phyloP scores from a whole-genome alignment of 35 echinoderm and acorn worm species.

The Holothuria glaberrima region DNA sequence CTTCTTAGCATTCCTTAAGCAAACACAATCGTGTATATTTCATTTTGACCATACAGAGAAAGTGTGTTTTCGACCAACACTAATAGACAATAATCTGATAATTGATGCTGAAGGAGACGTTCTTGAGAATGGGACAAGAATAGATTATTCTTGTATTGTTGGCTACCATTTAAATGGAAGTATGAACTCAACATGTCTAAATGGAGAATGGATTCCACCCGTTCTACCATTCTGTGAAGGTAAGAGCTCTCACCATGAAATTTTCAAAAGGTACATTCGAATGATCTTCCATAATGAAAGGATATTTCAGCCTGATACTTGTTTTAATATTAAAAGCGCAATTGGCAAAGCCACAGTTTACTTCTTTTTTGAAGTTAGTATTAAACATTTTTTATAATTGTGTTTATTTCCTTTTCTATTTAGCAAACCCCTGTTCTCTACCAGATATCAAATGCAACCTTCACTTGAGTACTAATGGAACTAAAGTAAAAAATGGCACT shows the following conservation, averaged over 20 bases:
- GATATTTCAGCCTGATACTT: too few relatives aligned
- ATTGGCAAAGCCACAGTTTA: too few relatives aligned
- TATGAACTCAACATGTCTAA: neutral
- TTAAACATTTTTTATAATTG: too few relatives aligned
- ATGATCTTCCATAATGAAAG: too few relatives aligned
- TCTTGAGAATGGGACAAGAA: neutral
- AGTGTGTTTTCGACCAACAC: neutral
- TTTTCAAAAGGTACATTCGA: too few relatives aligned
- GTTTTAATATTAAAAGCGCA: too few relatives aligned
- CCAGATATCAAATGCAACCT: neutral
- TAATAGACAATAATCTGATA: neutral
- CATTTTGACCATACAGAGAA: neutral
- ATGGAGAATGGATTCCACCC: neutral
- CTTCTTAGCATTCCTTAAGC: too few relatives aligned
- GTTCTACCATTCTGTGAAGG: neutral
- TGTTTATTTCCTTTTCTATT: too few relatives aligned
- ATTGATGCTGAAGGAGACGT: neutral
- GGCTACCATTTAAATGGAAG: neutral
- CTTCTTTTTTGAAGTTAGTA: too few relatives aligned
- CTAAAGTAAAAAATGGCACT: neutral
- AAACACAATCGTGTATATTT: too few relatives aligned
- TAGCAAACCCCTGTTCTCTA: too few relatives aligned
- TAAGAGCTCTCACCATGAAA: neutral
- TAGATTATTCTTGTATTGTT: neutral
- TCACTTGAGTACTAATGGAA: neutral